These are phyloP conservation scores for Hydriomena furcata DNA, from an alignment of 2,888 invertebrate species.

Conservation along the genomic window DNA sequence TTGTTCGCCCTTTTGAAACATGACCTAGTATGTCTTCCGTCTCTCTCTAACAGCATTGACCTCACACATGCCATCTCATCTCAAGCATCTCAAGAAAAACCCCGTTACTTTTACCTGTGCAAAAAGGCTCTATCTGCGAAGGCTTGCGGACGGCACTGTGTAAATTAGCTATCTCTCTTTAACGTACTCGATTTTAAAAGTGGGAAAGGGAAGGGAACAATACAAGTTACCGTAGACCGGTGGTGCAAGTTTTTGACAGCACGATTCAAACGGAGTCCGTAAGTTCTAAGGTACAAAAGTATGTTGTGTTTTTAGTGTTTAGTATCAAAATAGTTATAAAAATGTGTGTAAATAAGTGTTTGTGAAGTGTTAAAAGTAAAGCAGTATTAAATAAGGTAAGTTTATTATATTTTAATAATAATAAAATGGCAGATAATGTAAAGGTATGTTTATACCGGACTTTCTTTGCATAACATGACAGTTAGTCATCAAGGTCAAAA, in stretches of 20 bases:
- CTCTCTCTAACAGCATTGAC: constrained; percentile 56
- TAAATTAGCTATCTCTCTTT: constrained; percentile 45
- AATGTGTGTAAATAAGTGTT: constrained; percentile 38
- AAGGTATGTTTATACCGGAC: constrained; percentile 55
- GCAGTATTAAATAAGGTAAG: constrained; percentile 31
- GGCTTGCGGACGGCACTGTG: constrained; percentile 33
- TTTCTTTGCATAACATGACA: constrained; percentile 62
- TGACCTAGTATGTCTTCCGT: constrained; percentile 60
- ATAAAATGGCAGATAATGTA: constrained; percentile 40
- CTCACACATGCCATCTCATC: constrained; percentile 60
- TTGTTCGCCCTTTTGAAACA: constrained; percentile 49
- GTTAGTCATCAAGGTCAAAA: constrained; percentile 70
- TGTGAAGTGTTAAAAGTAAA: constrained; percentile 33
- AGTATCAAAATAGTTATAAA: constrained; percentile 40
- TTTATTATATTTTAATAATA: constrained; percentile 21
- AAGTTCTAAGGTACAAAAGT: constrained; percentile 53
- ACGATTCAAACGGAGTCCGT: constrained; percentile 65
- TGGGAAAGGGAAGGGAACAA: constrained; percentile 43
- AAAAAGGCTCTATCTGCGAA: constrained; percentile 79
- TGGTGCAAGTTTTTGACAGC: constrained; percentile 82
- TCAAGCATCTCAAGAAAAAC: constrained; percentile 79
- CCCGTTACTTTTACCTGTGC: constrained; percentile 83
- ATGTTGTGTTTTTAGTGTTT: constrained; percentile 52
- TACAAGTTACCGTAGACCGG: constrained; percentile 68
- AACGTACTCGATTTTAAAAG: constrained; percentile 7